phyloP scores from a whole-genome alignment of 2,888 invertebrate genomes.

The Miltochrista miniata region DNA sequence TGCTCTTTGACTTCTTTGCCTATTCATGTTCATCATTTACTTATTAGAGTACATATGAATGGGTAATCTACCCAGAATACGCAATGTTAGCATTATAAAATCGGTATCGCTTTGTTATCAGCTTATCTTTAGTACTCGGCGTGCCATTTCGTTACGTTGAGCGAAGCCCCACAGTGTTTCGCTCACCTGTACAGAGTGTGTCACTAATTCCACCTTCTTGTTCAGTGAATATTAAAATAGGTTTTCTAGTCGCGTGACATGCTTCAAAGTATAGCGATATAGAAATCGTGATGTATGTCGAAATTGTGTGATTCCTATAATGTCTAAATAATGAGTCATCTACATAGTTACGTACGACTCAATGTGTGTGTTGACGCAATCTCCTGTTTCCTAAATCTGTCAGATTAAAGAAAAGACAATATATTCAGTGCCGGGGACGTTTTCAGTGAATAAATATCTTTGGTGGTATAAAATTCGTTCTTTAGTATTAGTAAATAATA shows the following conservation, averaged over 20 bases:
- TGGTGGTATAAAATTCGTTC: too few relatives aligned
- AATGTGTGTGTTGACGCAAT: constrained; percentile 36
- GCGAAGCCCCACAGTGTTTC: constrained; percentile 64
- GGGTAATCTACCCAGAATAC: constrained; percentile 46
- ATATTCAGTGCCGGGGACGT: constrained; percentile 21
- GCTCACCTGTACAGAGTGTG: constrained; percentile 57
- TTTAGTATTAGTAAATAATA: constrained; percentile 3
- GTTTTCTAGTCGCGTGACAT: constrained; percentile 48
- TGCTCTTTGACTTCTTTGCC: not conserved
- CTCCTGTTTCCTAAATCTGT: constrained; percentile 29
- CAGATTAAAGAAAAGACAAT: constrained; percentile 21
- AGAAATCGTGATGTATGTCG: constrained; percentile 40
- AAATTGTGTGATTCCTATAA: constrained; percentile 38
- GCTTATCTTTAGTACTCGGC: constrained; percentile 74
- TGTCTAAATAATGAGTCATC: constrained; percentile 47
- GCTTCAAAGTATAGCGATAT: constrained; percentile 29
- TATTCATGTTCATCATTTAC: constrained; percentile 6
- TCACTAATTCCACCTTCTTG: constrained; percentile 45
- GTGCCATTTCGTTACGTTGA: constrained; percentile 68
- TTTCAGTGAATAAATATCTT: constrained; percentile 4
- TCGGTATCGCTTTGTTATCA: constrained; percentile 76
- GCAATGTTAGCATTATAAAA: constrained; percentile 64
- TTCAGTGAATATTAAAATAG: constrained; percentile 42
- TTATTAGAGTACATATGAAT: constrained; percentile 19
- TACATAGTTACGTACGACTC: constrained; percentile 25